phyloP scores from a whole-genome alignment of 2,113 vertebrate species.

The Chamaea fasciata region DNA sequence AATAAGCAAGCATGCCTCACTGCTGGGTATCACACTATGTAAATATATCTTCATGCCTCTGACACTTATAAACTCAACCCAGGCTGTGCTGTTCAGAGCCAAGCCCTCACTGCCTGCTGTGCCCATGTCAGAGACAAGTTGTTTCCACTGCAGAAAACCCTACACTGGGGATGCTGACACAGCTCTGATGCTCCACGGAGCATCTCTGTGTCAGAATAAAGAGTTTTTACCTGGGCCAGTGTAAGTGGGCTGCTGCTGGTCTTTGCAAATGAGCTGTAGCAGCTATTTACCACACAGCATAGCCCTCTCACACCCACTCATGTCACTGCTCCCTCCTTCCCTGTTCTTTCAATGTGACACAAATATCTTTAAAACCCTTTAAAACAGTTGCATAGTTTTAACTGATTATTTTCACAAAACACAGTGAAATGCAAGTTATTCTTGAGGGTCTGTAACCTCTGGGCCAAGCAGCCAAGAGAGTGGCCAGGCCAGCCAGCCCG shows the following conservation, averaged over 20 bases:
- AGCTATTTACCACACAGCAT: rapidly evolving
- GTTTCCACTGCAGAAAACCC: background rate
- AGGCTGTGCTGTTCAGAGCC: background rate
- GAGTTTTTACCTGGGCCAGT: background rate
- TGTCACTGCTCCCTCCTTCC: background rate
- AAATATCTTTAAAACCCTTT: background rate
- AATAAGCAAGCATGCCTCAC: background rate
- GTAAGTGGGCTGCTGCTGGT: background rate
- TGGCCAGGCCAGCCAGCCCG: background rate
- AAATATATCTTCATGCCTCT: background rate
- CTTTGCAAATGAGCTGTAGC: background rate
- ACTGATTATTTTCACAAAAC: background rate
- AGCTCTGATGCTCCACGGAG: background rate
- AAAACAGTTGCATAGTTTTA: background rate
- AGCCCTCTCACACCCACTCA: too few species aligned
- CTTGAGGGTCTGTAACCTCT: background rate
- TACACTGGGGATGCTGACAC: background rate
- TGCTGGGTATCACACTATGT: background rate
- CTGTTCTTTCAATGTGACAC: rapidly evolving
- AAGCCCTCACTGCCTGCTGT: background rate
- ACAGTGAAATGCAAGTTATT: background rate
- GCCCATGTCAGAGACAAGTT: background rate
- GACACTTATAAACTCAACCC: background rate
- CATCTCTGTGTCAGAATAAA: background rate
- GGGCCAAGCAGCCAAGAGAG: background rate